These are phyloP conservation scores for Phyllostomus discolor DNA, from an alignment of 2,113 vertebrate species.

Conservation along the genomic window DNA sequence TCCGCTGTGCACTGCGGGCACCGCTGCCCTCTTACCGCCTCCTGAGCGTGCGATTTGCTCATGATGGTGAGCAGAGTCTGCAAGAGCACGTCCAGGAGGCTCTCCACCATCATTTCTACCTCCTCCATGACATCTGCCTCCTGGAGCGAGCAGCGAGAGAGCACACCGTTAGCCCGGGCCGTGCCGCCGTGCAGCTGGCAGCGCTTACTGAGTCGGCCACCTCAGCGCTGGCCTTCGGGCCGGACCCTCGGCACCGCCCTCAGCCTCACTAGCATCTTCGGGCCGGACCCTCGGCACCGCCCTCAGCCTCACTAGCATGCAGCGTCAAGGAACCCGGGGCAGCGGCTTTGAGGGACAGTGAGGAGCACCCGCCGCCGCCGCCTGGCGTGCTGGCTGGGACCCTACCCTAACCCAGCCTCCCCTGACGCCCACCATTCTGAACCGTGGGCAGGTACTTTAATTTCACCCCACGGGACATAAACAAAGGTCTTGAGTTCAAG, in stretches of 20 bases:
- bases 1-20: conserved; percentile 99
- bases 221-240: not conserved
- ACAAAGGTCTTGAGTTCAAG: not conserved
- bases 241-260: not conserved
- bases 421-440: not conserved
- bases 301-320: not conserved
- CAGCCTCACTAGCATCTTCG: not conserved
- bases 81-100: conserved; percentile 97
- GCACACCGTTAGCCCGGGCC: conserved; percentile 63
- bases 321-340: not conserved
- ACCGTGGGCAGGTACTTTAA: not conserved
- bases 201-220: conserved; percentile 9
- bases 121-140: conserved; percentile 95
- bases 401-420: not conserved
- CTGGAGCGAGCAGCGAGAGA: conserved; percentile 80
- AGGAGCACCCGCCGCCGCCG: too few species aligned
- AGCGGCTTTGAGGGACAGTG: not conserved
- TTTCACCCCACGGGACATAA: not conserved
- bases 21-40: conserved; percentile 99
- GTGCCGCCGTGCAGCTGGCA: not conserved
- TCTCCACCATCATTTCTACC: conserved; percentile 99
- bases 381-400: not conserved
- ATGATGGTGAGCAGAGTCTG: conserved; percentile 97
- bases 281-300: not conserved
- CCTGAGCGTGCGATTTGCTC: conserved; percentile 98